Evolutionary conservation across 2,113 vertebrate genomes (phyloP).

Genomic region (Eolophus roseicapilla): DNA sequence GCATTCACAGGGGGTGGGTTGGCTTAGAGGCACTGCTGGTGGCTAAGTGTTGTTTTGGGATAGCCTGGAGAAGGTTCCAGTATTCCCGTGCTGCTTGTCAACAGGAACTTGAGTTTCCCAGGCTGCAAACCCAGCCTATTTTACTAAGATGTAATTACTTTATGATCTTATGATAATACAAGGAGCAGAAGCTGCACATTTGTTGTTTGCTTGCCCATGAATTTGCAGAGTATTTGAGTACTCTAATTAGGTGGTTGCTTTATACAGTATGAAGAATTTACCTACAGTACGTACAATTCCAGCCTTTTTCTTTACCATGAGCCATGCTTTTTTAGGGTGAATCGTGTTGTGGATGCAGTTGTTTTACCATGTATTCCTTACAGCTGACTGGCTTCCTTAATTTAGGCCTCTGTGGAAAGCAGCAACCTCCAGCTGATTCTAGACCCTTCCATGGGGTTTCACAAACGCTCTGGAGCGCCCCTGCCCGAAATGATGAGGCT

Average conservation of each 20-base stretch:
- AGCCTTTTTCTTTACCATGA: background rate
- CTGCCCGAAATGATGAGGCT: background rate
- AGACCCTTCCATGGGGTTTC: background rate
- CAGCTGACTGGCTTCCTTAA: background rate
- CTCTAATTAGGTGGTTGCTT: background rate
- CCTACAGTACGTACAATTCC: background rate
- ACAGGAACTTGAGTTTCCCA: background rate
- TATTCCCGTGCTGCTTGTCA: background rate
- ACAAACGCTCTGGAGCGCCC: background rate
- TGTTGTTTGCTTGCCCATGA: background rate
- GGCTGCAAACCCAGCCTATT: background rate
- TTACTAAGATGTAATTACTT: background rate
- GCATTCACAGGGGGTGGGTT: accelerated
- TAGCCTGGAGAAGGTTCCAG: background rate
- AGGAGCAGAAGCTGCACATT: background rate
- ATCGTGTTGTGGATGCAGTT: background rate
- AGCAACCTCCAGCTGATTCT: background rate
- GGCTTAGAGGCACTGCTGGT: background rate
- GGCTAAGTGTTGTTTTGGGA: background rate
- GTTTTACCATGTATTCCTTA: background rate
- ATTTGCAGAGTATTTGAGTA: background rate
- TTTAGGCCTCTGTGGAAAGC: background rate
- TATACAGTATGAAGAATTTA: background rate
- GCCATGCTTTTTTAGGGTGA: background rate
- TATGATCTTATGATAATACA: background rate